Evolutionary conservation across 2,888 invertebrate species (phyloP).

Genomic region (Agrilus biguttatus): DNA sequence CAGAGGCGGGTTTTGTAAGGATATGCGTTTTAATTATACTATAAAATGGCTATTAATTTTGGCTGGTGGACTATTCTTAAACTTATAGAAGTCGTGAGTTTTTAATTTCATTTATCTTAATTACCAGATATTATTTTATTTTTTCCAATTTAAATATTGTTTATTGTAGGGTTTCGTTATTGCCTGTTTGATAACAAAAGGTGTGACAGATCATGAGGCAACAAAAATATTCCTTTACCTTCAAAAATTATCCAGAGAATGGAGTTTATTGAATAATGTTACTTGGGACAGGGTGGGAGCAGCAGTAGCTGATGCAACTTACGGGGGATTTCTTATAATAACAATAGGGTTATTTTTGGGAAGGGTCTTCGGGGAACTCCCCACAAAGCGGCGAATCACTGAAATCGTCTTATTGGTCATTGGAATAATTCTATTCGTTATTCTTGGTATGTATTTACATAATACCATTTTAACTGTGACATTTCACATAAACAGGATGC

Average conservation of each 20-base stretch:
- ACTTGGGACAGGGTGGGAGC: constrained; percentile 59
- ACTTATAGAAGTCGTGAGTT: constrained; percentile 27
- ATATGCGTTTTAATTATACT: too few relatives aligned
- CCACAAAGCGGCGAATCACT: constrained; percentile 43
- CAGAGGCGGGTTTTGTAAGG: too few relatives aligned
- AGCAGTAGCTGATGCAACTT: constrained; percentile 49
- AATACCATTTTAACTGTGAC: too few relatives aligned
- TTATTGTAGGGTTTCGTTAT: constrained; percentile 46
- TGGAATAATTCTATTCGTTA: constrained; percentile 52
- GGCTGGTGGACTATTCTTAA: constrained; percentile 28
- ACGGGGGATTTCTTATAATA: constrained; percentile 57
- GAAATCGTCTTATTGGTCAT: constrained; percentile 56
- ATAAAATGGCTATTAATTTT: constrained; percentile 17
- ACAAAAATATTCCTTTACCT: constrained; percentile 50
- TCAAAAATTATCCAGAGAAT: constrained; percentile 58
- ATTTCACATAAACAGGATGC: neutral
- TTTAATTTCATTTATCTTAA: too few relatives aligned
- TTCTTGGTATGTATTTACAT: constrained; percentile 37
- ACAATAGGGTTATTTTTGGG: constrained; percentile 52
- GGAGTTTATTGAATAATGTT: constrained; percentile 58
- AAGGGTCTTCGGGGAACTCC: constrained; percentile 49
- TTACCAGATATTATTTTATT: neutral
- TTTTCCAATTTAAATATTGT: constrained; percentile 1
- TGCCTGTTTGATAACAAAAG: constrained; percentile 51
- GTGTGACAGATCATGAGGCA: constrained; percentile 60